phyloP scores from a whole-genome alignment of 2,113 vertebrate genomes.

The Motacilla tschutschensis region DNA sequence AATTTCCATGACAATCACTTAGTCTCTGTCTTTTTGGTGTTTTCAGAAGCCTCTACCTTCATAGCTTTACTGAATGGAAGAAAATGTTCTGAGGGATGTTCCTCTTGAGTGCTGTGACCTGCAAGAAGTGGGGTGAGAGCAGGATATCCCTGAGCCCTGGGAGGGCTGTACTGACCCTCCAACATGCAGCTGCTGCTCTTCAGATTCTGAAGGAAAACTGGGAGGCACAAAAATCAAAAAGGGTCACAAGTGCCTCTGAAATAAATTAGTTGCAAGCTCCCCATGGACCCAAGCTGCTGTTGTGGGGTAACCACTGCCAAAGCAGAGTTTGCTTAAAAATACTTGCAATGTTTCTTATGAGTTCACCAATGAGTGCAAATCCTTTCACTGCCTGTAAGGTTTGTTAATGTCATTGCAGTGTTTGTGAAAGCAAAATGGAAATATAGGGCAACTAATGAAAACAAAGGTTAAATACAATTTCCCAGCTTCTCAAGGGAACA shows the following conservation, averaged over 20 bases:
- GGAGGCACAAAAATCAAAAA: not conserved
- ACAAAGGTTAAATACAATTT: slow-evolving; percentile 22
- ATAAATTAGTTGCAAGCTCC: not conserved
- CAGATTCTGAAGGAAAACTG: not conserved
- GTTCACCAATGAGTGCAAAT: not conserved
- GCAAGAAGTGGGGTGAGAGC: rapidly evolving
- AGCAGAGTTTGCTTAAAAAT: slow-evolving; percentile 1
- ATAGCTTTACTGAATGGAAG: not conserved
- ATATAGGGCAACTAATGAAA: slow-evolving; percentile 1
- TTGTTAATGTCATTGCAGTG: not conserved
- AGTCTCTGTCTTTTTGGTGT: not conserved
- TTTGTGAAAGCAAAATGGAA: not conserved
- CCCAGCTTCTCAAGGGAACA: not conserved
- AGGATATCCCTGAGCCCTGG: not conserved
- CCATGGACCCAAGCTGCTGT: not conserved
- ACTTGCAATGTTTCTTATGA: not conserved
- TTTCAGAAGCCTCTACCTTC: not conserved
- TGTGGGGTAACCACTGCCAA: not conserved
- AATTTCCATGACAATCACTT: not conserved
- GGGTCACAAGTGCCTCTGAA: not conserved
- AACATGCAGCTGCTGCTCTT: not conserved
- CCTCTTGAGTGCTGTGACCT: not conserved
- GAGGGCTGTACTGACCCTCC: not conserved
- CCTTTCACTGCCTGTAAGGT: not conserved
- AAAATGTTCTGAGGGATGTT: not conserved